Base-by-base conservation (phyloP, 2,113 vertebrate genomes). In the Calidris pugnax region DNA sequence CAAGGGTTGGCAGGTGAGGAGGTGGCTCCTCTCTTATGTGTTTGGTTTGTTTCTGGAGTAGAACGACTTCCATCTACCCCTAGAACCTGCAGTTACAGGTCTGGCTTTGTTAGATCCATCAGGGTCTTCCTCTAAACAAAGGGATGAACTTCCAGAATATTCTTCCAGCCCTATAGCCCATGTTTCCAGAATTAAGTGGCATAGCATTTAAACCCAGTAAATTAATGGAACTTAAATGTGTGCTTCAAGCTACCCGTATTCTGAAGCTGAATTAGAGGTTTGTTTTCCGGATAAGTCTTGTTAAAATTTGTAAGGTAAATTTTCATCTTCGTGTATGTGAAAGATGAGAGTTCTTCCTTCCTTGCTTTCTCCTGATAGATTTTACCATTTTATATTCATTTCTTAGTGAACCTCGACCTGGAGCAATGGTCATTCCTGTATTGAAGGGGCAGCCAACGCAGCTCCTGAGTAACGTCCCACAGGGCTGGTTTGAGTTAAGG, bases 311-410 rank as follows among this genome's bases (percentile, higher is more conserved):
- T 69, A 73, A 85, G 53, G 39, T 91, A 91, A 86, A 84, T 87
- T 92, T 91, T 80, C 48, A 77, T 74, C 51, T 93, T 77, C 64
- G 32, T 84, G 23, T 39, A 47, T 20, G 32, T 81, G 75, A 91
- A 75, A 79, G 60, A 92, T 17, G 47, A 50, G 20, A 14, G 19
- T 30, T 48, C 45, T 83, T 79, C 72, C 56, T 89, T 39, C 80
- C 69, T 74, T 57, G 48, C 62, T 89, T 91, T 53, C 51, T 90
- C 53, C 64, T 74, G 67, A 47, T 60, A 62, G 64, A 32, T 96
- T 94, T 95, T 90, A 53, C 64, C 3, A 0, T 77, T 88, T 73
- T 75, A 53, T 97, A 94, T 97, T 95, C 23, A 81, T 92, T 96
- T 93, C 94, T 90, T 24, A 63, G 60, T 89, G 85, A 96, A 87